Evolutionary conservation across 2,888 invertebrate species (phyloP), one percentile per base, ranked within the genome.

Genomic region (Polydrusus cervinus): DNA sequence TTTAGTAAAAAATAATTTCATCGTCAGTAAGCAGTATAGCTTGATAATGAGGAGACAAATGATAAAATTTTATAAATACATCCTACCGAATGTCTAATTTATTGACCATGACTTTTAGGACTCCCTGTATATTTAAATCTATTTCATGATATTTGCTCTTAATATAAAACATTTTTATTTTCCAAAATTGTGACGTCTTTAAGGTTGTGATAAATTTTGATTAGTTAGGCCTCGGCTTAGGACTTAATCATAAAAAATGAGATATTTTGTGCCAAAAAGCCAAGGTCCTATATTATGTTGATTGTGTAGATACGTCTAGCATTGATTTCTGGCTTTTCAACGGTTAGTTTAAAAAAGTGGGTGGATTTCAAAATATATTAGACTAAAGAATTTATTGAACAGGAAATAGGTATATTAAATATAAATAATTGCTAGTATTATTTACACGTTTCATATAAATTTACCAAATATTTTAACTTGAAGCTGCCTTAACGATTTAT

Each of bases 291-390:
- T 60, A 38, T n/a, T 60, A 60, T 60, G n/a, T 34, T 38, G 16
- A 38, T 38, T 34, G 18, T 60, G 10, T 34, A 34, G 30, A 30
- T 57, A 57, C 30, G 34, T 38, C 57, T 60, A 38, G 13, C 16
- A 60, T 60, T 38, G 14, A 60, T 60, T 60, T 60, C 18, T 38
- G 16, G 57, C 38, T 60, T 60, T 60, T 60, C 57, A 60, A 38
- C 57, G 18, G 18, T 11, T 38, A 38, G n/a, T 60, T 60, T 60
- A 60, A 60, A n/a, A 40, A 38, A 38, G 57, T 60, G 57, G 57
- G 57, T 11, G 57, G 14, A 40, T 16, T 60, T 38, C 38, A 13
- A 60, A 60, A 60, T 60, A 60, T 60, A 38, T n/a, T 38, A 14
- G n/a, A 34, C 9, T 60, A 60, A 38, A 38, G 57, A 60, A 60